These are phyloP conservation scores for Hyalella azteca DNA, from an alignment of 2,888 invertebrate genomes.

Conservation along the genomic window DNA sequence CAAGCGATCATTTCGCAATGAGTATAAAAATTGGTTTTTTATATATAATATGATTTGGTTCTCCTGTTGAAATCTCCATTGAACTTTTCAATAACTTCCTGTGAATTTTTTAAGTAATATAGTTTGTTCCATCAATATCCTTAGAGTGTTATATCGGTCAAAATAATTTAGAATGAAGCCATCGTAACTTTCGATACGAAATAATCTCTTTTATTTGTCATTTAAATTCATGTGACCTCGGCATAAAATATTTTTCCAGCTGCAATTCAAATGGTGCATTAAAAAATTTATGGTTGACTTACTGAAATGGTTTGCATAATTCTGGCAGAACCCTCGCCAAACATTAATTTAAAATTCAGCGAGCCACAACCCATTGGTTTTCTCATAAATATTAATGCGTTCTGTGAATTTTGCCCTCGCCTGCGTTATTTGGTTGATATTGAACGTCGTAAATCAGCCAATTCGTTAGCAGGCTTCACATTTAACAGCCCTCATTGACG, in stretches of 20 bases:
- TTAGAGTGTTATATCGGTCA: too few species aligned
- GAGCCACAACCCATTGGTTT: not conserved
- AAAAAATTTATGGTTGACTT: not conserved
- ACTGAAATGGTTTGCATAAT: not conserved
- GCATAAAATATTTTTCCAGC: not conserved
- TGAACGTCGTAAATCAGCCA: conserved; percentile 5
- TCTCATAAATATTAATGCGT: not conserved
- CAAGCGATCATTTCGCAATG: too few species aligned
- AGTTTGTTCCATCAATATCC: too few species aligned
- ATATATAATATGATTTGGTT: too few species aligned
- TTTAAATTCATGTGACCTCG: too few species aligned
- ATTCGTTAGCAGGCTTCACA: conserved; percentile 11
- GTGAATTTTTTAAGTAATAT: too few species aligned
- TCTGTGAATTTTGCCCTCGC: not conserved
- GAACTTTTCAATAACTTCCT: too few species aligned
- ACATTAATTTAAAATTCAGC: not conserved
- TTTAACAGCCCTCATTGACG: conserved; percentile 18
- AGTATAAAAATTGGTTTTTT: too few species aligned
- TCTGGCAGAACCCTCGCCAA: not conserved
- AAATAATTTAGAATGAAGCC: too few species aligned
- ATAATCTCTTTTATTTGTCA: too few species aligned
- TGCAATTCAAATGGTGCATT: not conserved
- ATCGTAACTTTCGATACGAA: too few species aligned
- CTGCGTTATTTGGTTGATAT: conserved; percentile 7
- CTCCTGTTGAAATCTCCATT: too few species aligned